Evolutionary conservation across 1,140 invertebrate genomes (phyloP).

Genomic region (Triops cancriformis): DNA sequence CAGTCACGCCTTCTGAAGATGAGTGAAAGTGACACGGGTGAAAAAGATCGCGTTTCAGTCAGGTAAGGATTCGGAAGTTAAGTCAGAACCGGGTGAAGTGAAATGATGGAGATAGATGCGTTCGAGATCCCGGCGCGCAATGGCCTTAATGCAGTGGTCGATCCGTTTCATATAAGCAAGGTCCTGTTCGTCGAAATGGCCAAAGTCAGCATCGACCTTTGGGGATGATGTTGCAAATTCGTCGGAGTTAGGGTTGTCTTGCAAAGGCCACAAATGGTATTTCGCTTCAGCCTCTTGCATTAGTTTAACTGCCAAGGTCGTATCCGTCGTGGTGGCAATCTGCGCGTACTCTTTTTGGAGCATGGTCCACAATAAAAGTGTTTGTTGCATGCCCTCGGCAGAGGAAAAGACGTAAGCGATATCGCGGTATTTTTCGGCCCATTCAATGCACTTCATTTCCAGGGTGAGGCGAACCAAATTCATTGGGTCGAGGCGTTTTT

Average conservation of each 20-base stretch:
- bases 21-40: background rate
- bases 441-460: background rate
- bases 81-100: background rate
- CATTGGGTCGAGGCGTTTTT: background rate
- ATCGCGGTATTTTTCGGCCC: background rate
- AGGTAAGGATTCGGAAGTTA: background rate
- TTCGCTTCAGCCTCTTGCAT: background rate
- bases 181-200: background rate
- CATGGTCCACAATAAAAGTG: background rate
- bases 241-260: background rate
- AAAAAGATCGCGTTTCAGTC: background rate
- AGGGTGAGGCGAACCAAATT: background rate
- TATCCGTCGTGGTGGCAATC: background rate
- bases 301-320: background rate
- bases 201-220: background rate
- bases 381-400: background rate
- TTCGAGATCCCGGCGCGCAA: background rate
- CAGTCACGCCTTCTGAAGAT: no score
- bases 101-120: background rate
- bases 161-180: background rate
- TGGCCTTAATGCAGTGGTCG: conserved; percentile 4
- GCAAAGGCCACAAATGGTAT: background rate
- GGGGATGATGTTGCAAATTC: background rate
- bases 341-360: background rate
- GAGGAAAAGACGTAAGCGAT: background rate